phyloP scores from a whole-genome alignment of 1,140 invertebrate species.

The Drosophila aff. region DNA sequence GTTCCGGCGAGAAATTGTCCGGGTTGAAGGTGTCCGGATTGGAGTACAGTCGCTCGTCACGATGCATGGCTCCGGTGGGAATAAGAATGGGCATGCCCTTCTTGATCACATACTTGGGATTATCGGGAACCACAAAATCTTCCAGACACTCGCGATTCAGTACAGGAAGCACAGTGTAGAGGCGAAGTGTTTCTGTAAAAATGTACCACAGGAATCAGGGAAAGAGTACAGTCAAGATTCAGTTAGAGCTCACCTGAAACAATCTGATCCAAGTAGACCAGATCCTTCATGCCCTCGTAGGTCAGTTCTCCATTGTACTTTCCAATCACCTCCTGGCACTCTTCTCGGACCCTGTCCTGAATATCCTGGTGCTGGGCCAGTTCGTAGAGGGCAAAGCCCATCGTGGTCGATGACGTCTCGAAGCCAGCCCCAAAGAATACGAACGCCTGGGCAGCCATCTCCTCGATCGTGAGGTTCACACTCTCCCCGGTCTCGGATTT shows the following conservation, averaged over 20 bases:
- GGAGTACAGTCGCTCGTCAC: conserved; percentile 86
- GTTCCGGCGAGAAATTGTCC: conserved; percentile 88
- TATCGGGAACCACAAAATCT: conserved; percentile 84
- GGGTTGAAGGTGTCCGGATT: conserved; percentile 89
- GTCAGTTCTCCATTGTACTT: conserved; percentile 85
- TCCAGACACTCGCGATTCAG: conserved; percentile 83
- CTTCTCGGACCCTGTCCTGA: conserved; percentile 86
- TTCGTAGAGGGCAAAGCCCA: conserved; percentile 86
- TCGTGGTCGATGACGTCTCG: conserved; percentile 87
- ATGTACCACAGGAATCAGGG: accelerated
- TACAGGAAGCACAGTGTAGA: conserved; percentile 84
- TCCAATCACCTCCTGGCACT: conserved; percentile 86
- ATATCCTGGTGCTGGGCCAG: conserved; percentile 87
- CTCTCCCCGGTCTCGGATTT: conserved; percentile 67
- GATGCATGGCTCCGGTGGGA: conserved; percentile 75
- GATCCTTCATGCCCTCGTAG: conserved; percentile 86
- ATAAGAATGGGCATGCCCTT: conserved; percentile 68
- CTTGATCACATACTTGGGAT: conserved; percentile 75
- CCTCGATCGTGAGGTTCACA: conserved; percentile 62
- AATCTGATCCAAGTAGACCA: conserved; percentile 87
- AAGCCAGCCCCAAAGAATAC: conserved; percentile 87
- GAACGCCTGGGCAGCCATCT: conserved; percentile 86
- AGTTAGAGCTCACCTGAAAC: conserved; percentile 72
- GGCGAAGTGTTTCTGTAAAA: conserved; percentile 69
- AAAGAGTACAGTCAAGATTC: accelerated